phyloP scores from a whole-genome alignment of 2,113 vertebrate species.

The Tupaia chinensis region DNA sequence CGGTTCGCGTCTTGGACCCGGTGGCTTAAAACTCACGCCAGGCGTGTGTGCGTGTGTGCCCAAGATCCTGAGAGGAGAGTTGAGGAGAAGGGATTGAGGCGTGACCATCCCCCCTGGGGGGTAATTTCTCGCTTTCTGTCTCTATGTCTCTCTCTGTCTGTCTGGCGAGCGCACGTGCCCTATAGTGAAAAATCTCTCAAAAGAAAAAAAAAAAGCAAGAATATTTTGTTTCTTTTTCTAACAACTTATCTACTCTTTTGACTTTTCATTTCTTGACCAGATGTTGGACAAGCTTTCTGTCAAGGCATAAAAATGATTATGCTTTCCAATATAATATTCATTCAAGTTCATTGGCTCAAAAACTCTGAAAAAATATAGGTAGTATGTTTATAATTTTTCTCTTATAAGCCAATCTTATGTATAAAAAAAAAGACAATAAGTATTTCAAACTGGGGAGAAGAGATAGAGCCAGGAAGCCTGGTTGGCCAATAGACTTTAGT shows the following conservation, averaged over 20 bases:
- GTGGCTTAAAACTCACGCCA: no score
- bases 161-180: no score
- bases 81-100: no score
- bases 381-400: not conserved
- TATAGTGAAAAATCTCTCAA: no score
- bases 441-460: not conserved
- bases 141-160: no score
- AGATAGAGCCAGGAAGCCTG: not conserved
- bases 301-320: slow-evolving; percentile 72
- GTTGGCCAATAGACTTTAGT: not conserved
- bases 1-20: no score
- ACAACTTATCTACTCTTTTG: slow-evolving; percentile 30
- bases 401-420: not conserved
- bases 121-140: no score
- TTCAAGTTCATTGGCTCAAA: slow-evolving; percentile 60
- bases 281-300: slow-evolving; percentile 28
- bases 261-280: slow-evolving; percentile 66
- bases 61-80: no score
- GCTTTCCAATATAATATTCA: slow-evolving; percentile 51
- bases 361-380: slow-evolving; percentile 49
- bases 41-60: no score
- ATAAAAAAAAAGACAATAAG: not conserved
- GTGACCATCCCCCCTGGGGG: no score
- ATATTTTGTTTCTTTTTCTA: no score
- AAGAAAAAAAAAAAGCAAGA: no score